Evolutionary conservation across 2,113 vertebrate genomes (phyloP).

Genomic region (Plotosus lineatus): DNA sequence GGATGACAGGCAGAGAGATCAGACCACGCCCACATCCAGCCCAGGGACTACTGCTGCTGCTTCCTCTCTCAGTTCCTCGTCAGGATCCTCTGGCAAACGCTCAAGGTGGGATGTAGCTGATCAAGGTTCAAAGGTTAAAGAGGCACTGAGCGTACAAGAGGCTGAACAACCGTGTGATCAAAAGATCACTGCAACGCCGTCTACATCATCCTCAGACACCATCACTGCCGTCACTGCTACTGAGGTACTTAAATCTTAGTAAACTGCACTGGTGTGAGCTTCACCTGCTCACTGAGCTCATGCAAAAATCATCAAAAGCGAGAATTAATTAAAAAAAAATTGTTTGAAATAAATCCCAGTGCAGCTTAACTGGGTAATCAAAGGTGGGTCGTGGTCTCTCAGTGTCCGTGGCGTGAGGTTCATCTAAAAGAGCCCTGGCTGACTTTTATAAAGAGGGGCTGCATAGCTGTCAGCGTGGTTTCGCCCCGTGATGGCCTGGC

Average conservation of each 20-base stretch:
- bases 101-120: slow-evolving; percentile 89
- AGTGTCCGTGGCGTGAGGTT: too few species aligned
- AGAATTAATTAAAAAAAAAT: not conserved
- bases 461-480: too few species aligned
- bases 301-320: not conserved
- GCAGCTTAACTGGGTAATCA: too few species aligned
- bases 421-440: too few species aligned
- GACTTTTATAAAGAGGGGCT: too few species aligned
- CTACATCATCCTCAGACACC: not conserved
- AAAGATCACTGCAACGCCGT: not conserved
- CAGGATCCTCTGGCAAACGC: slow-evolving; percentile 75
- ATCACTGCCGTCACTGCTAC: not conserved
- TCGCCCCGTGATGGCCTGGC: too few species aligned
- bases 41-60: not conserved
- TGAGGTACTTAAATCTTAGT: not conserved
- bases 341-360: too few species aligned
- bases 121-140: slow-evolving; percentile 71
- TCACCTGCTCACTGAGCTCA: not conserved
- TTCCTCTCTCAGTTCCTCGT: not conserved
- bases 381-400: too few species aligned
- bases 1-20: slow-evolving; percentile 60
- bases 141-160: slow-evolving; percentile 73
- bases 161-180: slow-evolving; percentile 62
- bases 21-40: slow-evolving; percentile 30
- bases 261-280: not conserved